A percentile compares a stretch with the other conserved stretches of the same genome.
Evolutionary conservation across 2,888 invertebrate species (phyloP).

Genomic region (Phorcus lineatus): DNA sequence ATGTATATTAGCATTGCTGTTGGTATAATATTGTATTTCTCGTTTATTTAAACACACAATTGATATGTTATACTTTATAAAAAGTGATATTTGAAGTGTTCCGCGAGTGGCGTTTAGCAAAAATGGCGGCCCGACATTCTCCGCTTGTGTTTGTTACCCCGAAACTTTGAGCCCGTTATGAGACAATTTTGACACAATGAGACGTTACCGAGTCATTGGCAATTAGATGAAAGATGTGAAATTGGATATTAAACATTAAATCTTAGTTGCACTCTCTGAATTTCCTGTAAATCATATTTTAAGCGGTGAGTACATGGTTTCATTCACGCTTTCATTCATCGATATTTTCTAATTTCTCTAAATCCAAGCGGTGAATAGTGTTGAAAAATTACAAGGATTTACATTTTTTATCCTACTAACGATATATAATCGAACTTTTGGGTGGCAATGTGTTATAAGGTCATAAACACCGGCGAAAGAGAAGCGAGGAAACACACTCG

Average conservation of each 20-base stretch:
- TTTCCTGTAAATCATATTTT: neutral
- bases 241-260: neutral
- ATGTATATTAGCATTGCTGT: no score
- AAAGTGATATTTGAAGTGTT: no score
- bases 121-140: conserved; percentile 11
- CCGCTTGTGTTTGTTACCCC: conserved; percentile 12
- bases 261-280: neutral
- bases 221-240: neutral
- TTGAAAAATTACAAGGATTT: neutral
- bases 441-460: neutral
- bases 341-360: neutral
- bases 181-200: neutral
- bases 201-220: neutral
- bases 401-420: neutral
- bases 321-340: neutral
- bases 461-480: neutral
- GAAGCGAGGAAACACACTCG: conserved; percentile 22
- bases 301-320: neutral
- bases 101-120: neutral
- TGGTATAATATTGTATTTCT: no score
- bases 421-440: neutral
- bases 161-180: neutral
- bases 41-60: no score
- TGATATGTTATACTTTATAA: no score
- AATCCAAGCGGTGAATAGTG: neutral